A percentile compares a stretch with the other conserved stretches of the same genome.
Evolutionary conservation across 1,140 invertebrate genomes (phyloP).

Genomic region (Ylistrum balloti): DNA sequence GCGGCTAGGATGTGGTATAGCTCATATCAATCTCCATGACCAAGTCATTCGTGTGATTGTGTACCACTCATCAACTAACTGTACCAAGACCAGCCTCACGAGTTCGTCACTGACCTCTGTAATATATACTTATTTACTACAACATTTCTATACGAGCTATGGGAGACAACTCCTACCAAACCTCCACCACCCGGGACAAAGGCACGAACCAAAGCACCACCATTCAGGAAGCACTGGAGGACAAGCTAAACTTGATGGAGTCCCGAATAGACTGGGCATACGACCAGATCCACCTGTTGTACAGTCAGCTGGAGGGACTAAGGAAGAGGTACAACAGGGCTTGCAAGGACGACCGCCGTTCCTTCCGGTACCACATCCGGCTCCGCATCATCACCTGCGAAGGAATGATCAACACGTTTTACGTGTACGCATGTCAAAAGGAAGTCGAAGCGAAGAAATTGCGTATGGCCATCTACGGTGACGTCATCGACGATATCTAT

Average conservation of each 20-base stretch:
- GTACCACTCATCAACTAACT: not conserved
- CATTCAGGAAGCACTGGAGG: not conserved
- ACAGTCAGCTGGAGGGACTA: constrained; percentile 37
- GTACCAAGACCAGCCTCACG: too few relatives aligned
- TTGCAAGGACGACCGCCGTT: not conserved
- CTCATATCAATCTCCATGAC: not conserved
- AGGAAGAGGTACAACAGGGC: constrained; percentile 45
- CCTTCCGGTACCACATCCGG: constrained; percentile 47
- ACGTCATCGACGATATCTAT: not conserved
- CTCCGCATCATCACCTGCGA: constrained; percentile 49
- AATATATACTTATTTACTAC: not conserved
- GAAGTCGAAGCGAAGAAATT: constrained; percentile 47
- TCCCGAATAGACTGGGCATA: constrained; percentile 1
- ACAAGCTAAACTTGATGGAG: constrained; percentile 8
- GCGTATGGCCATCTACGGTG: not conserved
- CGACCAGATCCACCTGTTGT: constrained; percentile 43
- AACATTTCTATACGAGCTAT: not conserved
- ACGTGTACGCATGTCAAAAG: constrained; percentile 47
- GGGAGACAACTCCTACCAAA: not conserved
- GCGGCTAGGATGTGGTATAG: not conserved
- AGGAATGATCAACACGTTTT: constrained; percentile 47
- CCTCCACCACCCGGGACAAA: not conserved
- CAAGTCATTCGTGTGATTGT: not conserved
- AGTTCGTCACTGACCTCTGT: not conserved
- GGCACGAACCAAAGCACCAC: not conserved